Evolutionary conservation across 1,140 invertebrate genomes (phyloP).

Genomic region (Drosophila nikananu): DNA sequence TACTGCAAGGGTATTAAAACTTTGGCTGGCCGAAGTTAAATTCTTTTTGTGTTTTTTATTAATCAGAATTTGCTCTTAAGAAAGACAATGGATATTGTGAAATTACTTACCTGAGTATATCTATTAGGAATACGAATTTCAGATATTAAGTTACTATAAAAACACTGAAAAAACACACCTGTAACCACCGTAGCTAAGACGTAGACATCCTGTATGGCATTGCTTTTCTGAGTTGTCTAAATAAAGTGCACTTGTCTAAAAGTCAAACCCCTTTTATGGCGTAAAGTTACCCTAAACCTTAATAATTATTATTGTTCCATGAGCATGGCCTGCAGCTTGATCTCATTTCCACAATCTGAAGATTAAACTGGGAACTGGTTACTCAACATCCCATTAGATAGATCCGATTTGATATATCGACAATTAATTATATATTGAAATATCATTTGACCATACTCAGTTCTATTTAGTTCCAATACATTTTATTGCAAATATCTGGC

Average conservation of each 20-base stretch:
- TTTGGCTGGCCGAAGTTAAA: no score
- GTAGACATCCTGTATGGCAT: constrained; percentile 26
- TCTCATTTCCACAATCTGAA: not conserved
- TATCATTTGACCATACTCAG: no score
- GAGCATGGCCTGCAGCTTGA: not conserved
- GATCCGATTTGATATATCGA: no score
- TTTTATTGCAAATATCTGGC: not conserved
- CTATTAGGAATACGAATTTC: not conserved
- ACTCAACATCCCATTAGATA: no score
- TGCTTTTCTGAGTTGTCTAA: constrained; percentile 1
- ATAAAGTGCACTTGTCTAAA: constrained; percentile 19
- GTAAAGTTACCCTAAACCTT: not conserved
- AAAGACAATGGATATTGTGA: not conserved
- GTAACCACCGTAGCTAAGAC: constrained; percentile 20
- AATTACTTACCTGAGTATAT: not conserved
- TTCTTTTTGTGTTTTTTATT: not conserved
- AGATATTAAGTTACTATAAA: no score
- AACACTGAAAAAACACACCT: not conserved
- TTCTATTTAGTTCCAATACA: no score
- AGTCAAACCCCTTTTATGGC: not conserved
- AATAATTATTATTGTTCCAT: not conserved
- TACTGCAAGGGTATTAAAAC: no score
- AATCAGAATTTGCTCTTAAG: no score
- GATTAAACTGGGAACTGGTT: not conserved
- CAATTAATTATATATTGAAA: no score